Conservation (phyloP, 1,140 invertebrate genomes). For the Orussus abietinus region DNA sequence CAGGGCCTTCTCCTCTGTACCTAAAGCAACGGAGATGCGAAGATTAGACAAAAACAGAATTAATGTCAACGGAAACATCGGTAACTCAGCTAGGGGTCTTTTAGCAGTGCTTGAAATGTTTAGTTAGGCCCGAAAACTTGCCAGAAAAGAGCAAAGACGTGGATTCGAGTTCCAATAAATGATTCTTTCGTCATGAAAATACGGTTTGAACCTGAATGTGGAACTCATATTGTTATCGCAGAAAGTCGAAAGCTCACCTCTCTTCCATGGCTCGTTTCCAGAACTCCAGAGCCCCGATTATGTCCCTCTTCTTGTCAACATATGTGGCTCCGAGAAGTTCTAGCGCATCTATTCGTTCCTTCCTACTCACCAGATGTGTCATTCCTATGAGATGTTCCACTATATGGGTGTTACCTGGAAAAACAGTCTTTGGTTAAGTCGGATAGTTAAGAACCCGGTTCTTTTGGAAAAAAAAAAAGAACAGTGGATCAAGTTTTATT, state of each 20-base stretch:
- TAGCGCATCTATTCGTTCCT: constrained; percentile 85
- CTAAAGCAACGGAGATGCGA: constrained; percentile 22
- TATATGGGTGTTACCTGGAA: constrained; percentile 79
- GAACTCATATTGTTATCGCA: no score
- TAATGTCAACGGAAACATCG: no score
- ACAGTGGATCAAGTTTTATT: background rate
- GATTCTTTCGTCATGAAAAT: no score
- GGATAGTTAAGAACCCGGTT: constrained; percentile 55
- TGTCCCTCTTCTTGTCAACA: constrained; percentile 94
- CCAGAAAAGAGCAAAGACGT: no score
- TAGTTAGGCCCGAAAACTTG: no score
- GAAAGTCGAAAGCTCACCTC: no score
- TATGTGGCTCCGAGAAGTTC: constrained; percentile 93
- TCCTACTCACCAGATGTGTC: constrained; percentile 63
- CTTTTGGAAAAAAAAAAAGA: constrained; percentile 19
- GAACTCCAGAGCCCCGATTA: constrained; percentile 80
- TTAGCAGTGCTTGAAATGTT: no score
- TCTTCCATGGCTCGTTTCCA: constrained; percentile 89
- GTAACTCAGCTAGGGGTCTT: no score
- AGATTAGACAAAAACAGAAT: no score
- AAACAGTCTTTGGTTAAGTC: constrained; percentile 8
- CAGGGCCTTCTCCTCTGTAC: constrained; percentile 55
- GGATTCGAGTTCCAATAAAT: no score
- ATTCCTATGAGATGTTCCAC: constrained; percentile 83
- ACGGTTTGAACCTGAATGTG: no score